These are phyloP conservation scores for Thalassarche chlororhynchos DNA, from an alignment of 2,113 vertebrate genomes.

Conservation along the genomic window DNA sequence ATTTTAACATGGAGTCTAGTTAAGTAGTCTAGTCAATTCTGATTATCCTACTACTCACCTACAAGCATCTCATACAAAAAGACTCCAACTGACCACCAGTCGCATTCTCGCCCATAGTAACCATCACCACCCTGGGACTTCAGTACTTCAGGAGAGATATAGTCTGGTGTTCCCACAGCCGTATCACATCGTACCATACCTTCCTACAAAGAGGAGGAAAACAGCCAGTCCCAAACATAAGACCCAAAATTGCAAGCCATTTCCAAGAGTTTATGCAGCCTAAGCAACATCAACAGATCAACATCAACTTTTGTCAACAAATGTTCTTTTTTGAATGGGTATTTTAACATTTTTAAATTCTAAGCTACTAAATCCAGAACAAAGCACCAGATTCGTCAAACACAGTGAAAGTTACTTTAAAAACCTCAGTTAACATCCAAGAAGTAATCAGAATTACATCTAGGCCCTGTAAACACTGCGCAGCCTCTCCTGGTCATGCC, in stretches of 20 bases:
- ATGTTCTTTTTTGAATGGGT: not conserved
- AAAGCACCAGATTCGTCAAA: not conserved
- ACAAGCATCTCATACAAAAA: slow-evolving; percentile 99
- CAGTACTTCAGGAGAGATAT: slow-evolving; percentile 98
- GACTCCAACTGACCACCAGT: slow-evolving; percentile 99
- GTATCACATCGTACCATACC: slow-evolving; percentile 99
- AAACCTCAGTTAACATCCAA: not conserved
- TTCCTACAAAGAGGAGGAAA: slow-evolving; percentile 76
- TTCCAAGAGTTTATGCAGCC: not conserved
- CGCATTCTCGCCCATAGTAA: slow-evolving; percentile 97
- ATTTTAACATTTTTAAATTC: not conserved
- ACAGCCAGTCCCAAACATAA: not conserved
- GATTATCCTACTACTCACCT: slow-evolving; percentile 82
- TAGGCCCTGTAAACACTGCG: not conserved
- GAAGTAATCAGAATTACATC: not conserved
- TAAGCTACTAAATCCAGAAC: not conserved
- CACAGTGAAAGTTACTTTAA: not conserved
- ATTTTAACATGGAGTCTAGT: not conserved
- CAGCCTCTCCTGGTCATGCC: not conserved
- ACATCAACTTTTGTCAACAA: not conserved
- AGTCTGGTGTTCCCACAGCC: slow-evolving; percentile 97
- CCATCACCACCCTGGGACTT: slow-evolving; percentile 99
- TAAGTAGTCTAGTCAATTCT: not conserved
- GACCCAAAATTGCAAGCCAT: not conserved
- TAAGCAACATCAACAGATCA: not conserved